Evolutionary conservation across 2,888 invertebrate genomes (phyloP), one percentile per base, ranked within the genome.

Genomic region (Chrysodeixis includens): DNA sequence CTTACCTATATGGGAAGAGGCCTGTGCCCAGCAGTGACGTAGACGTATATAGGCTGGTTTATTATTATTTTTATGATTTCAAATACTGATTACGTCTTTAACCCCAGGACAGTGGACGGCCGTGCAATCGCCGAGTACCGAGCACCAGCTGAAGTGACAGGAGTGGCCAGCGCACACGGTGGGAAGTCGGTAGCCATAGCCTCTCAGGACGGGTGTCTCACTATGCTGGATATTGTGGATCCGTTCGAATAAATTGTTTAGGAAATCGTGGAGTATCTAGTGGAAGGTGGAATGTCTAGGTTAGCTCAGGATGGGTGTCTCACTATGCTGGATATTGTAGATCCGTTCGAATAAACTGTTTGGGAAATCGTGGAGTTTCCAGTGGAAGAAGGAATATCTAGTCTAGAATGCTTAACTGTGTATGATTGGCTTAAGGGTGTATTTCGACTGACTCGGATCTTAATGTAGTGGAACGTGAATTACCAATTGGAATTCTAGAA

Each of bases 251-350:
- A 74, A 53, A 89, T 49, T n/a, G 6, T 14, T 4, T 35, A n/a
- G 1, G 1, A 40, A n/a, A n/a, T n/a, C n/a, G n/a, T n/a, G 1
- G 7, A 10, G 32, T 10, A n/a, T 40, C 1, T 4, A 14, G 3
- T n/a, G 6, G n/a, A 14, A 40, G n/a, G 6, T 40, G 35, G 14
- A 1, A 35, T 35, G 10, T 35, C 32, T 35, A 12, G 9, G 10
- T 7, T n/a, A n/a, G n/a, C 98, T 0, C 97, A 99, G 0, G 99
- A 99, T 86, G 99, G 99, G 6, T 99, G 99, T 86, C 96, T 99
- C 62, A 98, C 98, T 0, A 97, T 98, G n/a, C 94, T 99, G 64
- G 97, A 98, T 16, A 96, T 96, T 69, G 93, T 96, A 0, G 95
- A 95, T 66, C 95, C 95, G 0, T 75, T 94, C 56, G 92, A 90